Base-by-base conservation (phyloP, 2,888 invertebrate species). In the Thereva unica region DNA sequence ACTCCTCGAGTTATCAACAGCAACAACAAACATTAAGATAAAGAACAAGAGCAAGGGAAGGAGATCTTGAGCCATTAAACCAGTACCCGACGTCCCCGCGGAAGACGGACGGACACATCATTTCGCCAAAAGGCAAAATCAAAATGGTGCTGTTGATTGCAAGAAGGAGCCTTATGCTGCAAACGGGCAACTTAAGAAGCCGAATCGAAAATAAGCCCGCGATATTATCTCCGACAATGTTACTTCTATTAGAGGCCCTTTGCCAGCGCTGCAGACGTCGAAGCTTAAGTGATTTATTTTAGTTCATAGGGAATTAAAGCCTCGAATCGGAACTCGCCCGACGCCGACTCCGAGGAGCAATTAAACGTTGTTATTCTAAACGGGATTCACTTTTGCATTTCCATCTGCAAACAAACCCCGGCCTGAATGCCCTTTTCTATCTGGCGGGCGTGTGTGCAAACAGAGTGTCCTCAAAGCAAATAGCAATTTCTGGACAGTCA, bases 161-260 rank as follows among this genome's bases (percentile, higher is more conserved):
- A 68, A 67, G 67, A 68, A 66, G 68, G 57, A 64, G 64, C 53
- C 63, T 64, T 64, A 50, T 50, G 64, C 64, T 64, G 64, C 45
- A 44, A 64, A 66, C 64, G 52, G 64, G 68, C 68, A 68, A 68
- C 68, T 44, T 66, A 68, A 68, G 68, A 68, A 68, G 68, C 68
- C 53, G 57, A 49, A 61, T 50, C 49, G 49, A 40, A 61, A 38
- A 50, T 61, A 49, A 50, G 40, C 34, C 61, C 12, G 47, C 47
- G 59, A 61, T 61, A 41, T 61, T 61, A 61, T 61, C 55, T 9
- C 12, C 23, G 61, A 50, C 50, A 50, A 50, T 61, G 50, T 61
- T 61, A 23, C 23, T 23, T 23, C 23, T 23, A 23, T 23, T 23
- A 38, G 34, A 34, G 34, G 45, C 45, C 49, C 12, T 12, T n/a